Percentiles rank a stretch among this genome's conserved stretches.
These are phyloP conservation scores for Loris lydekkerianus DNA, from an alignment of 2,797 vertebrate genomes.

Conservation along the genomic window DNA sequence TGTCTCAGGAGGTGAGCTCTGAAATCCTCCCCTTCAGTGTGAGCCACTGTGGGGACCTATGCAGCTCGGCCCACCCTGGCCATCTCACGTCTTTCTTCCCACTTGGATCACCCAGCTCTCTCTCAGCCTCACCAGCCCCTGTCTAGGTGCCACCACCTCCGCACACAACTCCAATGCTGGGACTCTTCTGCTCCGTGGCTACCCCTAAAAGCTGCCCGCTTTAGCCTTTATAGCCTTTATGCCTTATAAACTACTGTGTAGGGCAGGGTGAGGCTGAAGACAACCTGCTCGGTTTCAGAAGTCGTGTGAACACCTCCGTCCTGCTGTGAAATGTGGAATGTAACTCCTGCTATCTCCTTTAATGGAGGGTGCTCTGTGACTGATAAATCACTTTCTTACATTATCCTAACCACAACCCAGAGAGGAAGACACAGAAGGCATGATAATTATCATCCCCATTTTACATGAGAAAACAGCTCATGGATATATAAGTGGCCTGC, in stretches of 20 bases:
- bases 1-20: not conserved
- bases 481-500: not conserved
- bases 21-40: not conserved
- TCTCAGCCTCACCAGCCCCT: not conserved
- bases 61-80: not conserved
- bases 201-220: not conserved
- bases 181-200: not conserved
- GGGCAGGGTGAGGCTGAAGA: not conserved
- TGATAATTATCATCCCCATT: not conserved
- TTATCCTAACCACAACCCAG: not conserved
- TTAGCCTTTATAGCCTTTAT: too few relatives aligned
- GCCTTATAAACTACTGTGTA: not conserved
- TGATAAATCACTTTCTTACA: constrained; percentile 23
- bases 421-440: not conserved
- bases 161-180: not conserved
- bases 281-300: not conserved
- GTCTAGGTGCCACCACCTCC: not conserved
- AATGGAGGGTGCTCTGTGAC: not conserved
- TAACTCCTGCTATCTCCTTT: not conserved
- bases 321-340: not conserved
- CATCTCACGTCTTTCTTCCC: not conserved
- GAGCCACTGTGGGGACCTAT: not conserved
- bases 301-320: not conserved
- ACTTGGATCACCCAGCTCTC: not conserved
- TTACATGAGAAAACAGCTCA: not conserved